Conservation (phyloP, 2,888 invertebrate species). For the Villa cingulata region DNA sequence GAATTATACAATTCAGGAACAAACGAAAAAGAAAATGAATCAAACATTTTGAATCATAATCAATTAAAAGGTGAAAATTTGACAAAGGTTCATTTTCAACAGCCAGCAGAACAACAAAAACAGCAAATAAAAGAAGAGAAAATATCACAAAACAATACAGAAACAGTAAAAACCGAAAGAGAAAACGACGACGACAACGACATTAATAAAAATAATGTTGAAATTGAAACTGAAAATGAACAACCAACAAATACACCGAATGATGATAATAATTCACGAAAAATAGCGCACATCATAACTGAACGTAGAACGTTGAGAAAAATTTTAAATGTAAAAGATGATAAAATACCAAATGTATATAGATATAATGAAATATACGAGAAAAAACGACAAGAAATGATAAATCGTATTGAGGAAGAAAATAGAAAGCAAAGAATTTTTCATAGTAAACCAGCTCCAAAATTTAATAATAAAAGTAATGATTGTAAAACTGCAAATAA, state of each 20-base stretch:
- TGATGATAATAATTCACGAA: too few species aligned
- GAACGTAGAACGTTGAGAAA: too few species aligned
- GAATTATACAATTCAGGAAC: too few species aligned
- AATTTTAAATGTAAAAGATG: too few species aligned
- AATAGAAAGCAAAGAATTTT: slow-evolving; percentile 29
- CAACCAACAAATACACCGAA: too few species aligned
- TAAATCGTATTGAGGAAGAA: slow-evolving; percentile 21
- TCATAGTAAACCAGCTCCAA: slow-evolving; percentile 29
- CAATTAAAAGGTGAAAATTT: not conserved
- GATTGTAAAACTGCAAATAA: slow-evolving; percentile 9
- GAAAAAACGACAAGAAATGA: slow-evolving; percentile 20
- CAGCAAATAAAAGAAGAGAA: not conserved
- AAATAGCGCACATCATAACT: too few species aligned
- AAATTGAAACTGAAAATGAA: too few species aligned
- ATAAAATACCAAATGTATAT: slow-evolving; percentile 22
- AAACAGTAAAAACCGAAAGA: not conserved
- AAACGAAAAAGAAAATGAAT: not conserved
- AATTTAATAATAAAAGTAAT: slow-evolving; percentile 19
- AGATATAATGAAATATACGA: slow-evolving; percentile 26
- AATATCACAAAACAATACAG: not conserved
- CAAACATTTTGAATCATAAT: not conserved
- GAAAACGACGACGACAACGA: not conserved
- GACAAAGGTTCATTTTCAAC: too few species aligned
- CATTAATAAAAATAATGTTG: too few species aligned
- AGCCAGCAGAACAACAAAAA: not conserved